Conservation (phyloP, 35 echinoderm and acorn worm species). For the Acanthaster planci region DNA sequence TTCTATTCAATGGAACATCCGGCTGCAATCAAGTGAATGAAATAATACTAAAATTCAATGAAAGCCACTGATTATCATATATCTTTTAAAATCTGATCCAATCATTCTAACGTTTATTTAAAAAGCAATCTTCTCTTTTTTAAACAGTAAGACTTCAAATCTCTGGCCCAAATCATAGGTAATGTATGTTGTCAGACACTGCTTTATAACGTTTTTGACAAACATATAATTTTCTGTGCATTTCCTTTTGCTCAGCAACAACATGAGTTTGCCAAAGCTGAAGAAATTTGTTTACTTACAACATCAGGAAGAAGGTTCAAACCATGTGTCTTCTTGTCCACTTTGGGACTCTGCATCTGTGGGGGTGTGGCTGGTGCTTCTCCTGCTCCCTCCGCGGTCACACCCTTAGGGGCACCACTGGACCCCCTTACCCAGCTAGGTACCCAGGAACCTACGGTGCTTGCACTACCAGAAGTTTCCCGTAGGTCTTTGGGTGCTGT, state of each 20-base stretch:
- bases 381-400: constrained; percentile 14
- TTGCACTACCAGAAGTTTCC: constrained; percentile 2
- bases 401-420: background rate
- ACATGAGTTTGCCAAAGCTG: background rate
- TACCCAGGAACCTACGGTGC: constrained; percentile 39
- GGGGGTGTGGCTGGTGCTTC: constrained; percentile 57
- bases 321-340: constrained; percentile 51
- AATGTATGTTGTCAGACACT: too few species aligned
- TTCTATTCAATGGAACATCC: constrained; percentile 69
- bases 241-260: too few species aligned
- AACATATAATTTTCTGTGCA: too few species aligned
- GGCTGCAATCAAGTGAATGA: constrained; percentile 40
- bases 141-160: too few species aligned
- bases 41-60: too few species aligned
- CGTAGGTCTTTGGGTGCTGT: background rate
- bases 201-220: too few species aligned
- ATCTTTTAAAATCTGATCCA: too few species aligned
- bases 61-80: too few species aligned
- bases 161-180: too few species aligned
- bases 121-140: too few species aligned
- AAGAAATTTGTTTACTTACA: constrained; percentile 46
- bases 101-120: too few species aligned
- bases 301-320: constrained; percentile 90
- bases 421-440: constrained; percentile 43
- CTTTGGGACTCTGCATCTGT: constrained; percentile 60